Conservation (phyloP, 2,888 invertebrate genomes). For the Melinopterus prodromus region DNA sequence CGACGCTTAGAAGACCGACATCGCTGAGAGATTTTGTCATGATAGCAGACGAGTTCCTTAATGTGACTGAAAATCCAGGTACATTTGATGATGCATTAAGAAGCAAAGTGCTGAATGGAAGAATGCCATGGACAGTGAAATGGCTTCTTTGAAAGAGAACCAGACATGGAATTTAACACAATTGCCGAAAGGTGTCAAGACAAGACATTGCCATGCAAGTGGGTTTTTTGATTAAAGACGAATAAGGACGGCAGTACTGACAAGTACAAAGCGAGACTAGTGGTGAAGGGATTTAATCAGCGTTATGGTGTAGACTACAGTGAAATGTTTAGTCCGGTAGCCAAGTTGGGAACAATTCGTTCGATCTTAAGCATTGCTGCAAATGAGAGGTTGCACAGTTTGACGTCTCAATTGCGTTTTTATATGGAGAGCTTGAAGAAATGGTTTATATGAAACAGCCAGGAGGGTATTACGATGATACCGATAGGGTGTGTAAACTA, state of each 20-base stretch:
- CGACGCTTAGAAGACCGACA: too few relatives aligned
- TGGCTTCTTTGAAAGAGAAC: slow-evolving; percentile 48
- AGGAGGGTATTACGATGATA: slow-evolving; percentile 49
- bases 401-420: slow-evolving; percentile 13
- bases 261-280: slow-evolving; percentile 47
- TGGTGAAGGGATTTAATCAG: slow-evolving; percentile 41
- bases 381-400: neutral
- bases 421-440: slow-evolving; percentile 10
- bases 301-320: slow-evolving; percentile 9
- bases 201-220: slow-evolving; percentile 45
- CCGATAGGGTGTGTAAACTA: slow-evolving; percentile 48
- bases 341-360: too few relatives aligned
- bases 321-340: neutral
- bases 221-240: slow-evolving; percentile 48
- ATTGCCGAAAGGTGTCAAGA: slow-evolving; percentile 44
- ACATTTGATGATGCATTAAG: too few relatives aligned
- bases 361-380: neutral
- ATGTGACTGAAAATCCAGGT: too few relatives aligned
- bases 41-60: too few relatives aligned
- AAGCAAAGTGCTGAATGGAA: slow-evolving; percentile 31
- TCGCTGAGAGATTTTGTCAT: too few relatives aligned
- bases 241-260: slow-evolving; percentile 47
- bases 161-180: slow-evolving; percentile 45
- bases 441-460: slow-evolving; percentile 49
- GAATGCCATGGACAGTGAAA: slow-evolving; percentile 44